A percentile compares a stretch with the other conserved stretches of the same genome.
phyloP scores from a whole-genome alignment of 1,140 invertebrate genomes.

The Drosophila pachea region DNA sequence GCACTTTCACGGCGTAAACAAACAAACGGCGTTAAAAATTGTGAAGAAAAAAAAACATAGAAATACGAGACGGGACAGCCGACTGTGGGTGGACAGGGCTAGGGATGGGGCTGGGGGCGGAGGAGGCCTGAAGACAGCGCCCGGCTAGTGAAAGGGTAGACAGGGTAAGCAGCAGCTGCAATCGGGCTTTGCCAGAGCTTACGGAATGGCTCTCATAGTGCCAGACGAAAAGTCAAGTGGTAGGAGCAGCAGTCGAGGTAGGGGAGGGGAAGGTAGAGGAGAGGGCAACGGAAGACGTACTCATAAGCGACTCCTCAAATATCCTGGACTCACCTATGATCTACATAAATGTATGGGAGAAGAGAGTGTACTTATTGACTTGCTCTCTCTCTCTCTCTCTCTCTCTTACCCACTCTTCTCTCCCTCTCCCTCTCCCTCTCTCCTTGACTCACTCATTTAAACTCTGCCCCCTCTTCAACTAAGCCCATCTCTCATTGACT shows the following conservation, averaged over 20 bases:
- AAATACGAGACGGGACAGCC: slow-evolving; percentile 33
- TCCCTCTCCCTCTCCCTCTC: no score
- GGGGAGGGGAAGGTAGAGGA: not conserved
- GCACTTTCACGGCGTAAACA: slow-evolving; percentile 76
- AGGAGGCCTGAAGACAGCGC: not conserved
- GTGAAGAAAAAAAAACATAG: slow-evolving; percentile 48
- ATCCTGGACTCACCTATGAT: not conserved
- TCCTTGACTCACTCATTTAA: not conserved
- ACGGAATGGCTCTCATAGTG: slow-evolving; percentile 32
- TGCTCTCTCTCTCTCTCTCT: no score
- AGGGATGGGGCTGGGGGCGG: not conserved
- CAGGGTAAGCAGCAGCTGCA: not conserved
- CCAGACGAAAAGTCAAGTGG: slow-evolving; percentile 47
- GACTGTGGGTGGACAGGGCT: no score
- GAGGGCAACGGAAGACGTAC: not conserved
- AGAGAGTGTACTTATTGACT: no score
- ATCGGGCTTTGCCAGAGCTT: slow-evolving; percentile 15
- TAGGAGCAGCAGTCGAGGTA: no score
- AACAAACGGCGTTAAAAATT: slow-evolving; percentile 71
- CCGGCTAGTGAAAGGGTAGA: slow-evolving; percentile 1
- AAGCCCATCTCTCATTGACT: not conserved
- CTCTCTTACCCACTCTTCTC: no score
- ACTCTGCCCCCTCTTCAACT: not conserved
- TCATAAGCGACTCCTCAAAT: no score
- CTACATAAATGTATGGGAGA: no score